These are phyloP conservation scores for Parotia lawesii DNA, from an alignment of 2,113 vertebrate genomes.

Conservation along the genomic window DNA sequence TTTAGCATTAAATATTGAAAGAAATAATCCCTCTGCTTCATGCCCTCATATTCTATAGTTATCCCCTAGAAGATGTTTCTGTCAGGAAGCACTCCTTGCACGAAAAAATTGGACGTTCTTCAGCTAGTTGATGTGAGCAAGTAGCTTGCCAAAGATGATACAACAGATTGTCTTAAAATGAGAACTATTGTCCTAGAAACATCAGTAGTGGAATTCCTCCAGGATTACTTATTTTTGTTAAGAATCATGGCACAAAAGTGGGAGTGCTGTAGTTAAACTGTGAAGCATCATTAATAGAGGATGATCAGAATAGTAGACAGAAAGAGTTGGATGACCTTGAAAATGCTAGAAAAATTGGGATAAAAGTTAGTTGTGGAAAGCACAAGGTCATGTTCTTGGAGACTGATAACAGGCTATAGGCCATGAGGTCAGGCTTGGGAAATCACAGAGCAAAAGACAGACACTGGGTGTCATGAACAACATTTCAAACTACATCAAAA, in stretches of 20 bases:
- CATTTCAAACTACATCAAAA: background rate
- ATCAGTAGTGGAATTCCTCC: background rate
- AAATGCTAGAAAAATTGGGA: background rate
- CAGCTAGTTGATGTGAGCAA: background rate
- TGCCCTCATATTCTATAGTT: background rate
- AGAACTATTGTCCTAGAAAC: background rate
- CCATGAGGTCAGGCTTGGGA: background rate
- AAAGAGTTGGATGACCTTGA: background rate
- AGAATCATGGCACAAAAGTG: background rate
- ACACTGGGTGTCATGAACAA: background rate
- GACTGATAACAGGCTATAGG: background rate
- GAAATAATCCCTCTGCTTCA: background rate
- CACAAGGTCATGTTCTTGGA: background rate
- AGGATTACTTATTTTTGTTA: slow-evolving; percentile 12
- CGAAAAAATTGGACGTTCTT: background rate
- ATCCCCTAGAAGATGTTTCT: background rate
- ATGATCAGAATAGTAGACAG: background rate
- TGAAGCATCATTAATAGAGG: background rate
- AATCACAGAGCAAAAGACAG: background rate
- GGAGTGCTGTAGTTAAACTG: background rate
- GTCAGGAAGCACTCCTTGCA: background rate
- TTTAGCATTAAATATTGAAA: background rate
- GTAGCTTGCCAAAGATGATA: background rate
- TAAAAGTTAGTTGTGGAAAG: background rate
- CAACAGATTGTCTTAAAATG: slow-evolving; percentile 9